These are phyloP conservation scores for Tenthredo distinguenda DNA, from an alignment of 2,888 invertebrate genomes.

Conservation along the genomic window DNA sequence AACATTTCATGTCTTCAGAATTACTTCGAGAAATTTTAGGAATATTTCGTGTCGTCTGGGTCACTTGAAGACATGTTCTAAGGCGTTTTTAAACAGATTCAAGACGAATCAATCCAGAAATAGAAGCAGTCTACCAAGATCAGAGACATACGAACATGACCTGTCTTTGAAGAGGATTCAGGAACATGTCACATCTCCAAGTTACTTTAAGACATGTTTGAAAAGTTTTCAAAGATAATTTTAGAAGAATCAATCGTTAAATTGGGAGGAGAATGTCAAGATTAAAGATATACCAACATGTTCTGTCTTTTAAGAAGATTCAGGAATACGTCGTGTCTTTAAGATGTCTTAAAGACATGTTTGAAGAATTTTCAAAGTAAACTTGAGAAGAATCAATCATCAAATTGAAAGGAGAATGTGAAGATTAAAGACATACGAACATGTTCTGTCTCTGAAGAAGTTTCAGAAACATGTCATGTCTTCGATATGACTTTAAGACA, in stretches of 20 bases:
- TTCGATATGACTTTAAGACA: not conserved
- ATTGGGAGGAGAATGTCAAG: too few species aligned
- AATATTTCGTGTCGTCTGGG: not conserved
- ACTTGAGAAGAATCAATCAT: not conserved
- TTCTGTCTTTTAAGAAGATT: not conserved
- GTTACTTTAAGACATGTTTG: not conserved
- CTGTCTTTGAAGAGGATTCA: not conserved
- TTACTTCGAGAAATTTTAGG: not conserved
- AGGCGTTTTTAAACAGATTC: not conserved
- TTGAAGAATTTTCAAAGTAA: not conserved
- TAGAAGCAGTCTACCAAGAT: not conserved
- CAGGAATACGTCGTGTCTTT: not conserved
- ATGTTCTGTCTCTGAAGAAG: not conserved
- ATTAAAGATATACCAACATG: not conserved
- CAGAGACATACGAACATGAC: not conserved
- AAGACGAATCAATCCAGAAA: not conserved
- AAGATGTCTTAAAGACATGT: not conserved
- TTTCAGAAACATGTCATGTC: not conserved
- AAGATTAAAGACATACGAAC: too few species aligned
- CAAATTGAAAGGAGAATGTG: too few species aligned
- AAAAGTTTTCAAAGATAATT: not conserved
- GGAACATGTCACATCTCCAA: not conserved
- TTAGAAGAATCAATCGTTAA: not conserved
- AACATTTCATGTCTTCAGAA: not conserved
- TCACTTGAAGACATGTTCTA: not conserved